Conservation (phyloP, 2,888 invertebrate species). For the Ophraella communa region DNA sequence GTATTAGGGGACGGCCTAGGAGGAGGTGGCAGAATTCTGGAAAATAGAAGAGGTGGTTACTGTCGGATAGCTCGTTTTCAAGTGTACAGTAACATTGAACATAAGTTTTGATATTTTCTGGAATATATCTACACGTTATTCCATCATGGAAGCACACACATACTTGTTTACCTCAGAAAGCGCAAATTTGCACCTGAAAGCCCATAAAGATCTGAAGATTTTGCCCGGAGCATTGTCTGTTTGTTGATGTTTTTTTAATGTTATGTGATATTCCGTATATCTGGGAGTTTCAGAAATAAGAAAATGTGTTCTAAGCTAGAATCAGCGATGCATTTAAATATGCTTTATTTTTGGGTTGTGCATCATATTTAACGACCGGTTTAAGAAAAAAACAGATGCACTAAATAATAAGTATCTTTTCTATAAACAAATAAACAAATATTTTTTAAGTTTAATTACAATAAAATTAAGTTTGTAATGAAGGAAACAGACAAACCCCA, state of each 20-base stretch:
- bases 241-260: conserved; percentile 13
- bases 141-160: conserved; percentile 7
- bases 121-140: conserved; percentile 6
- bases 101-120: conserved; percentile 8
- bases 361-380: neutral
- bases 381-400: neutral
- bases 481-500: too few species aligned
- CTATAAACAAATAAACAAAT: too few species aligned
- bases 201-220: conserved; percentile 12
- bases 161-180: conserved; percentile 4
- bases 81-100: conserved; percentile 45
- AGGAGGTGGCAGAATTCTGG: conserved; percentile 50
- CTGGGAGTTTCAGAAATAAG: conserved; percentile 1
- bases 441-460: too few species aligned
- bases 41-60: conserved; percentile 49
- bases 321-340: neutral
- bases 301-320: neutral
- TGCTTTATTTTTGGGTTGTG: neutral
- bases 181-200: conserved; percentile 13
- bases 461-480: too few species aligned
- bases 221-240: conserved; percentile 1
- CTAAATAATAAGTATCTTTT: too few species aligned
- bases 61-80: conserved; percentile 53
- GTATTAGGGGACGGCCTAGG: conserved; percentile 43
- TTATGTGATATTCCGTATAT: conserved; percentile 4